phyloP scores from a whole-genome alignment of 1,140 invertebrate genomes.

The Habropoda laboriosa region DNA sequence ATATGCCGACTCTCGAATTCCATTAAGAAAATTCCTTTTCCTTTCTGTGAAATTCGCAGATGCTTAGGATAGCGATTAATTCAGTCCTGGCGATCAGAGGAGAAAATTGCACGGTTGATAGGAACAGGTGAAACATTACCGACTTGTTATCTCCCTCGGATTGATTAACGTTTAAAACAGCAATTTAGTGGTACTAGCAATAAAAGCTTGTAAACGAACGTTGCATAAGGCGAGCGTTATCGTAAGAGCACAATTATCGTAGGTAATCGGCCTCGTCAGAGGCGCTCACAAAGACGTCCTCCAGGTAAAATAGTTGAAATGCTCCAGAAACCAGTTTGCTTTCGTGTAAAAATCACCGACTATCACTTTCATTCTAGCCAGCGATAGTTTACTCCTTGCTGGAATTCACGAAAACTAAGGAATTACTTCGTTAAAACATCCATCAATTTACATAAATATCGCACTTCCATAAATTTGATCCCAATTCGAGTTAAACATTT shows the following conservation, averaged over 20 bases:
- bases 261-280: neutral
- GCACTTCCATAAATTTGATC: no score
- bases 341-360: conserved; percentile 1
- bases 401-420: neutral
- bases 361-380: neutral
- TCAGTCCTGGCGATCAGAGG: no score
- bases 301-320: conserved; percentile 1
- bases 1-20: neutral
- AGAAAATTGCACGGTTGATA: neutral
- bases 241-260: conserved; percentile 5
- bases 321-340: conserved; percentile 10
- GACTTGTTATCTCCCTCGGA: neutral
- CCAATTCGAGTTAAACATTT: no score
- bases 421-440: no score
- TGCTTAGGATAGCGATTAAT: neutral
- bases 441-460: no score
- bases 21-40: neutral
- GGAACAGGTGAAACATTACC: neutral
- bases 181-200: no score
- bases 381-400: no score
- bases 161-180: neutral
- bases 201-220: neutral
- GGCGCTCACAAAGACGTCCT: neutral
- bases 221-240: neutral
- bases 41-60: neutral